Conservation (phyloP, 2,888 invertebrate genomes). For the Phyllotreta striolata region DNA sequence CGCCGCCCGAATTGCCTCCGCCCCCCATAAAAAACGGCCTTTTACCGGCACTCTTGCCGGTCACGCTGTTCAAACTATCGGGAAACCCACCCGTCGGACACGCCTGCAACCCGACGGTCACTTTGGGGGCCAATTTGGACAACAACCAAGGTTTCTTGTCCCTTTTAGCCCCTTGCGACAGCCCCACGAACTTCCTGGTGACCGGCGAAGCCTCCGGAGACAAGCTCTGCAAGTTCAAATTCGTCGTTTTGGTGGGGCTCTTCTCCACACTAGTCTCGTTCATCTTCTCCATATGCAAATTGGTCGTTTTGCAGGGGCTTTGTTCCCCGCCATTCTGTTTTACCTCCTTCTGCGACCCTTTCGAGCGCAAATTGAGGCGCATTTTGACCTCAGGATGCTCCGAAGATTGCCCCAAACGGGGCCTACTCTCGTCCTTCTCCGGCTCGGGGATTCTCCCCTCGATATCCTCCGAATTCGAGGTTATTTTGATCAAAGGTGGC, state of each 20-base stretch:
- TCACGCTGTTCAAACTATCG: not conserved
- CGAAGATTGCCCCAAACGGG: no score
- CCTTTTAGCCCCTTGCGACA: no score
- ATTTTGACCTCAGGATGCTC: no score
- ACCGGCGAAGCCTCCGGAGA: constrained; percentile 50
- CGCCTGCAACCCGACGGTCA: constrained; percentile 37
- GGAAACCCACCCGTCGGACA: constrained; percentile 29
- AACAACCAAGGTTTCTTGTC: constrained; percentile 35
- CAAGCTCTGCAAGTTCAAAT: constrained; percentile 53
- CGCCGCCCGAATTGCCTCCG: constrained; percentile 19
- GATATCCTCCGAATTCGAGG: no score
- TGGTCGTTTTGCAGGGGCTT: constrained; percentile 43
- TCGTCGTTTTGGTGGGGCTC: constrained; percentile 43
- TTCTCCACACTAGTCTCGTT: no score
- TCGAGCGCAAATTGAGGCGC: no score
- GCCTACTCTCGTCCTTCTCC: no score
- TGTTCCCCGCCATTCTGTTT: constrained; percentile 36
- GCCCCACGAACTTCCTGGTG: constrained; percentile 55
- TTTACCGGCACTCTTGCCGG: not conserved
- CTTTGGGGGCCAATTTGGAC: constrained; percentile 40
- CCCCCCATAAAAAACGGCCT: constrained; percentile 27
- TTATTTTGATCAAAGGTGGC: no score
- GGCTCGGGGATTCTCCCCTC: no score
- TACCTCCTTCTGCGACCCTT: no score
- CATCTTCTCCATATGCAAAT: constrained; percentile 52